Base-by-base conservation (phyloP, 2,113 vertebrate species). In the Hucho hucho region DNA sequence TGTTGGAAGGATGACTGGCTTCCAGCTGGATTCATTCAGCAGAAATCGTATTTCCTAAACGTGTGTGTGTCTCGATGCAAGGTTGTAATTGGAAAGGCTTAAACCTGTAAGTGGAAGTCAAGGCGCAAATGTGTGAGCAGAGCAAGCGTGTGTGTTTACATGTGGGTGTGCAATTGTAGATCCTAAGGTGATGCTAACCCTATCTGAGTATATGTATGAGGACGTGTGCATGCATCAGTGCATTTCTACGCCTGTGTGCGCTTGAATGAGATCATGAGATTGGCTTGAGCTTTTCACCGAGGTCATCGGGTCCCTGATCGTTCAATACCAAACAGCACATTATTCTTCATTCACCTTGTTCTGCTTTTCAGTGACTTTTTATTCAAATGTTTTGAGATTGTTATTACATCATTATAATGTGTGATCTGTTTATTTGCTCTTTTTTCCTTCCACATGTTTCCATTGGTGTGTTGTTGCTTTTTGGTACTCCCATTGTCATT, bases 361-460 rank as follows among this genome's bases (percentile, higher is more conserved):
- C 6, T 18, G 20, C 22, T 58, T 53, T 58, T 59, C 56, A 18
- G 20, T 20, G 53, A 20, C 53, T 20, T 7, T 28, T 12, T 13
- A 37, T 73, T 65, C 25, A 9, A 13, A 18, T 28, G 20, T 28
- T 6, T n/a, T 64, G 68, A 37, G 49, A 64, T 70, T 67, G 1
- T 74, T 74, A 43, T 72, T 64, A 5, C 72, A 64, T 59, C 16
- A 22, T 61, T 13, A 13, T 61, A 11, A 61, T n/a, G 9, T n/a
- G 16, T n/a, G 14, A 78, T 29, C 77, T 67, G 71, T 66, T 69
- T 9, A 18, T 63, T 25, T 25, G 0, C 22, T 49, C 14, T 11
- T n/a, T 24, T 78, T 74, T 79, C 9, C n/a, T 11, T 25, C 9
- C 61, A 9, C 25, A 14, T 24, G n/a, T 22, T 61, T 61, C 26